phyloP scores from a whole-genome alignment of 2,888 invertebrate genomes.

The Eurytoma adleriae region DNA sequence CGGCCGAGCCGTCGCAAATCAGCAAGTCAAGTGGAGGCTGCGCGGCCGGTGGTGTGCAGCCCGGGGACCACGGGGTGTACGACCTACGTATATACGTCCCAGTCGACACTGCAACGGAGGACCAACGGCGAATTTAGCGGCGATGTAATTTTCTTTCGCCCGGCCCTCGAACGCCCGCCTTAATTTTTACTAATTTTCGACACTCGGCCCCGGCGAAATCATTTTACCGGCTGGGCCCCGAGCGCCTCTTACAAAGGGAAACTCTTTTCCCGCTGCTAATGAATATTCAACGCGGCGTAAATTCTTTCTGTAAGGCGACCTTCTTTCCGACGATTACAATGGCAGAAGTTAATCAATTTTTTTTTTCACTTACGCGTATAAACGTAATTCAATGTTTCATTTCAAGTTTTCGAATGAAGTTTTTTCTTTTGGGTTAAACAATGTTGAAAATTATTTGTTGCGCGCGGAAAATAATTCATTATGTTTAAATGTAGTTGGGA shows the following conservation, averaged over 20 bases:
- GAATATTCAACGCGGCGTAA: conserved; percentile 3
- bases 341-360: too few species aligned
- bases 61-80: too few species aligned
- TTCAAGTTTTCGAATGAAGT: not conserved
- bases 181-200: conserved; percentile 42
- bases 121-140: conserved; percentile 16
- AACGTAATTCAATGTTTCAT: not conserved
- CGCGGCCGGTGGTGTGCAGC: not conserved
- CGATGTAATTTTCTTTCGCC: conserved; percentile 31
- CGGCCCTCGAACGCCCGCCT: conserved; percentile 7
- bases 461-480: not conserved
- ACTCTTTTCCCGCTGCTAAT: not conserved
- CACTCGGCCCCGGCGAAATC: not conserved
- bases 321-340: too few species aligned
- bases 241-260: conserved; percentile 18
- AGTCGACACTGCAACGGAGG: too few species aligned
- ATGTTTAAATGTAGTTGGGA: too few species aligned
- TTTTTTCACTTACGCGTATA: not conserved
- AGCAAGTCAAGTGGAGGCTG: conserved; percentile 36
- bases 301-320: conserved; percentile 5
- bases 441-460: not conserved
- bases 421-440: too few species aligned
- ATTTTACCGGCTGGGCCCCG: not conserved
- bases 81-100: too few species aligned
- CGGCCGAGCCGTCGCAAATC: conserved; percentile 37